Evolutionary conservation across 2,113 vertebrate species (phyloP), one percentile per base, ranked within the genome.

Genomic region (Rallus limicola): DNA sequence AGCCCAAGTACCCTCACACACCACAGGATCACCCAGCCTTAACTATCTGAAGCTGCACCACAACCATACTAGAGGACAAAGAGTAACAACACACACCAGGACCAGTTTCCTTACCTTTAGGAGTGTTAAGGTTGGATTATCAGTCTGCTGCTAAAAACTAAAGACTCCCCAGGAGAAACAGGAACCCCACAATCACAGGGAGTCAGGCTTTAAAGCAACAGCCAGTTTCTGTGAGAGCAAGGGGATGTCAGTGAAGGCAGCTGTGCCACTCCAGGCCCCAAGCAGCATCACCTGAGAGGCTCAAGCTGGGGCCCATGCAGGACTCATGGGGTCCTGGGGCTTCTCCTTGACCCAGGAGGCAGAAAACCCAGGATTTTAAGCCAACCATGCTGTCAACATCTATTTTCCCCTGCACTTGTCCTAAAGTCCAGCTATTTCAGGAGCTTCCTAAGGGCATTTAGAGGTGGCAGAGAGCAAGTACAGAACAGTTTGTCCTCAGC

Each of bases 171-270:
- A 26, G 13, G 5, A 60, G 44, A 59, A 69, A 17, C 1, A 50
- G 8, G 34, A 92, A 52, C 7, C 16, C 40, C 1, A 0, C 0
- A 2, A 6, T 50, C 5, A 5, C 4, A 25, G 26, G 36, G 34
- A 44, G 40, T 40, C 23, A 42, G 70, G 62, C 56, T 92, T 93
- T 74, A 74, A 88, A 62, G 46, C 24, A 11, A 48, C 59, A 68
- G 33, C 4, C 9, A 25, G 24, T 36, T 68, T 15, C n/a, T 79
- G 80, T 60, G 65, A 65, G 67, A 92, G 40, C 23, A n/a, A 82
- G 46, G 29, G 7, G 68, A 5, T 31, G 3, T 17, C 46, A 48
- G 38, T 38, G 81, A 33, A 71, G 80, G 14, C 44, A 83, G 3
- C 48, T 78, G 77, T 24, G 77, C 24, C 80, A 58, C 4, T 44